Evolutionary conservation across 2,797 vertebrate genomes (phyloP).

Genomic region (Sebastes itinus): DNA sequence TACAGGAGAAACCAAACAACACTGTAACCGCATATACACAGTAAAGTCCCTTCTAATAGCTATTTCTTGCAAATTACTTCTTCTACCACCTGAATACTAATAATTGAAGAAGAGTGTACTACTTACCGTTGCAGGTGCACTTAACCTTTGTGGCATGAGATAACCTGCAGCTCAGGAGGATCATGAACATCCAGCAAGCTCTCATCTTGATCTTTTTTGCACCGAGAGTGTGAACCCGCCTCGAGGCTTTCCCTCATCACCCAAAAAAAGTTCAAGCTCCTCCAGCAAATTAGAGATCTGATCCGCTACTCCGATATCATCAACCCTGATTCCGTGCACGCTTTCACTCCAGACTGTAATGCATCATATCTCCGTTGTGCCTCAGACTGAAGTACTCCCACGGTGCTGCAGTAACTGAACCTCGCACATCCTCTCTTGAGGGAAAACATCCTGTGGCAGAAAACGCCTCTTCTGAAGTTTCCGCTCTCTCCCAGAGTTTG

Average conservation of each 20-base stretch:
- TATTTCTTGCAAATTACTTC: background rate
- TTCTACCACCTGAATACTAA: background rate
- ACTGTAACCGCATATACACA: background rate
- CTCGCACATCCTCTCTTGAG: background rate
- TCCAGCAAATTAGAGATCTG: background rate
- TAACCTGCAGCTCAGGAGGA: constrained; percentile 31
- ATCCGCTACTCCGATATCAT: background rate
- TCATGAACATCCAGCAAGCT: constrained; percentile 31
- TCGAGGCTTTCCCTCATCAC: constrained; percentile 24
- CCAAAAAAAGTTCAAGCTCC: background rate
- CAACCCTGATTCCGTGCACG: constrained; percentile 4
- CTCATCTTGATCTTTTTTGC: constrained; percentile 34
- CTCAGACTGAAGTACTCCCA: constrained; percentile 46
- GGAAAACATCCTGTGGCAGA: constrained; percentile 70
- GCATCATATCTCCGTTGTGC: background rate
- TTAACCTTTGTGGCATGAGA: background rate
- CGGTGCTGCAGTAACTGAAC: constrained; percentile 23
- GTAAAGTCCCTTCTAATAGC: background rate
- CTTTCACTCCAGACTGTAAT: background rate
- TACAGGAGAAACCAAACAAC: background rate
- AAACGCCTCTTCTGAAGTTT: constrained; percentile 52
- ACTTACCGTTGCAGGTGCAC: constrained; percentile 16
- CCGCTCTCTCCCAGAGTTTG: constrained; percentile 29
- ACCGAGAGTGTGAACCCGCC: background rate
- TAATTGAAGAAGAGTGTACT: background rate